Conservation (phyloP, 2,888 invertebrate genomes). For the Nasonovia ribisnigri region DNA sequence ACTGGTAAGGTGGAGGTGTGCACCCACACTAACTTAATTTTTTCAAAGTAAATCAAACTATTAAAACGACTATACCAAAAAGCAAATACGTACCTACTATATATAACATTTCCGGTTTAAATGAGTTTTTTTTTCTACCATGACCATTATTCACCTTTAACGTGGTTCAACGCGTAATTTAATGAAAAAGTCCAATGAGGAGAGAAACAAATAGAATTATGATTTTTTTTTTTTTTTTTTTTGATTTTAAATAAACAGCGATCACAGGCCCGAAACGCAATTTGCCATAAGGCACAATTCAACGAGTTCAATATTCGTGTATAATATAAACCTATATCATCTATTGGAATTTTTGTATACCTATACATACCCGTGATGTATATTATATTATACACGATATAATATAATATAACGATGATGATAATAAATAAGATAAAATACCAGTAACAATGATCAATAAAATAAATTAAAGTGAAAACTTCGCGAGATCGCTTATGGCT, state of each 20-base stretch:
- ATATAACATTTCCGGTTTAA: neutral
- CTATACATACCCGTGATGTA: neutral
- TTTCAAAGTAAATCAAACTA: neutral
- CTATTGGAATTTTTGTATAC: neutral
- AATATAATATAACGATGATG: neutral
- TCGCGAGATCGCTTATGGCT: slow-evolving; percentile 4
- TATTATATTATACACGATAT: neutral
- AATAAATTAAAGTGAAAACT: slow-evolving; percentile 35
- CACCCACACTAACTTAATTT: slow-evolving; percentile 16
- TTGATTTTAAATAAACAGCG: neutral
- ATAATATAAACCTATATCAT: neutral
- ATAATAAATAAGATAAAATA: slow-evolving; percentile 24
- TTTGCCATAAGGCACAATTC: slow-evolving; percentile 35
- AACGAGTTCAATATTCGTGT: neutral
- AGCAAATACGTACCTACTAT: neutral
- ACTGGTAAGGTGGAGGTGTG: neutral
- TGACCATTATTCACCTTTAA: neutral
- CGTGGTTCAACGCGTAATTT: neutral
- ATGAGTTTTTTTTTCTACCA: neutral
- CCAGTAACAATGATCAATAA: slow-evolving; percentile 35
- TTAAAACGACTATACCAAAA: neutral
- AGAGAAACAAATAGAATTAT: neutral
- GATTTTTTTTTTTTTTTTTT: no score
- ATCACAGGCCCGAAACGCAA: neutral
- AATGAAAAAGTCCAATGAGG: neutral